A percentile compares a stretch with the other conserved stretches of the same genome.
phyloP scores from a whole-genome alignment of 2,797 vertebrate species.

The Coccyzus lansbergi region DNA sequence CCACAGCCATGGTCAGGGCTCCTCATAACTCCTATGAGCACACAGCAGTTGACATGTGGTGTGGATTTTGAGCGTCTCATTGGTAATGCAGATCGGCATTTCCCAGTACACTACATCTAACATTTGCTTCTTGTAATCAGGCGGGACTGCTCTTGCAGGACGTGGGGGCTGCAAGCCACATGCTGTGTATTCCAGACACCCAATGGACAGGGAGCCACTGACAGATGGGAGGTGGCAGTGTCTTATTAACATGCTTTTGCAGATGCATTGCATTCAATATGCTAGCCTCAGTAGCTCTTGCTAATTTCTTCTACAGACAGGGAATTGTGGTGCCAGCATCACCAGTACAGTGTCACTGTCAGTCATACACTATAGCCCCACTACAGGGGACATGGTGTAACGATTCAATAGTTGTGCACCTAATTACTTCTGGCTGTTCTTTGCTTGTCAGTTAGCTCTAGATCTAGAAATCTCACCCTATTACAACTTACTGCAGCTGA shows the following conservation, averaged over 20 bases:
- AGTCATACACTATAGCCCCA: neutral
- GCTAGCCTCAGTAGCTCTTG: neutral
- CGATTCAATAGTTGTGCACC: neutral
- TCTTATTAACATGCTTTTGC: neutral
- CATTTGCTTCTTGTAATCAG: neutral
- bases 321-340: neutral
- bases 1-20: neutral
- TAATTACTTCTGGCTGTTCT: neutral
- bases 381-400: no score
- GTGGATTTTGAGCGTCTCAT: neutral
- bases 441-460: neutral
- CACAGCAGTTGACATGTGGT: neutral
- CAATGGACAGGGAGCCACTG: neutral
- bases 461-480: neutral
- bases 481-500: neutral
- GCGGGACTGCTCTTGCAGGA: neutral
- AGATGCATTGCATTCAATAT: neutral
- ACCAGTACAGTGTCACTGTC: neutral
- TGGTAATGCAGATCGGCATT: neutral
- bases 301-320: neutral
- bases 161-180: neutral
- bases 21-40: neutral
- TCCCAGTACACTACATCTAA: neutral
- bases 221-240: neutral
- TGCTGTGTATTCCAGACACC: neutral